phyloP scores from a whole-genome alignment of 2,888 invertebrate species.

The Deladenus siricidicola region DNA sequence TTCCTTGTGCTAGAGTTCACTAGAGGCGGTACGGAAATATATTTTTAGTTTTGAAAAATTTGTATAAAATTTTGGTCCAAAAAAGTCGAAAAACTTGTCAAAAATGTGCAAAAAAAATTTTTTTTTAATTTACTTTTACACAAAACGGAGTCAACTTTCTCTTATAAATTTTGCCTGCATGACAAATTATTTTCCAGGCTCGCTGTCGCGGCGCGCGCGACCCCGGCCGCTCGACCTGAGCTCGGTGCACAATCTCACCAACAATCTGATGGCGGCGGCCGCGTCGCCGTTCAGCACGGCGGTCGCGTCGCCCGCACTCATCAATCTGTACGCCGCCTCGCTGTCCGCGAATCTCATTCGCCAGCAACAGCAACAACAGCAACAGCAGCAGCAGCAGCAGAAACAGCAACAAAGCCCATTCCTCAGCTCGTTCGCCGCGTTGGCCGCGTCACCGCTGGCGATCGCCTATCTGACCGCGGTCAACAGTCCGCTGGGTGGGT shows the following conservation, averaged over 20 bases:
- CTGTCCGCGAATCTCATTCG: constrained; percentile 3
- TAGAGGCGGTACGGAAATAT: no score
- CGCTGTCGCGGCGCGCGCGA: constrained; percentile 23
- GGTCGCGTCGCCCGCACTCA: not conserved
- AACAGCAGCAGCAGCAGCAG: constrained; percentile 9
- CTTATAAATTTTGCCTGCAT: not conserved
- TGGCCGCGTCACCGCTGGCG: constrained; percentile 13
- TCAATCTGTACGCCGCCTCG: constrained; percentile 5
- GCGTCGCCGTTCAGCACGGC: constrained; percentile 5
- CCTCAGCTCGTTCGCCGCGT: constrained; percentile 9
- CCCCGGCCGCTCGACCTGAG: constrained; percentile 32
- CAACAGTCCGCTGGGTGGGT: constrained; percentile 9
- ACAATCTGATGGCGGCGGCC: constrained; percentile 2
- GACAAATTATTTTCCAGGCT: constrained; percentile 7
- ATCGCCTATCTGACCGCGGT: constrained; percentile 10
- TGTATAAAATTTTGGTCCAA: not conserved
- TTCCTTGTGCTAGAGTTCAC: no score
- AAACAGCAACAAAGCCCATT: constrained; percentile 14
- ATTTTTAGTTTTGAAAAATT: no score
- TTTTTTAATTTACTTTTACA: not conserved
- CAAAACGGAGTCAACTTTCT: not conserved
- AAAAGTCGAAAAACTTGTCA: no score
- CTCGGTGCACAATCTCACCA: constrained; percentile 13
- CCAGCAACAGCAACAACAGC: constrained; percentile 9
- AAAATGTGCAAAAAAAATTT: no score